Conservation (phyloP, 2,888 invertebrate species). For the Pogonocherus hispidulus region DNA sequence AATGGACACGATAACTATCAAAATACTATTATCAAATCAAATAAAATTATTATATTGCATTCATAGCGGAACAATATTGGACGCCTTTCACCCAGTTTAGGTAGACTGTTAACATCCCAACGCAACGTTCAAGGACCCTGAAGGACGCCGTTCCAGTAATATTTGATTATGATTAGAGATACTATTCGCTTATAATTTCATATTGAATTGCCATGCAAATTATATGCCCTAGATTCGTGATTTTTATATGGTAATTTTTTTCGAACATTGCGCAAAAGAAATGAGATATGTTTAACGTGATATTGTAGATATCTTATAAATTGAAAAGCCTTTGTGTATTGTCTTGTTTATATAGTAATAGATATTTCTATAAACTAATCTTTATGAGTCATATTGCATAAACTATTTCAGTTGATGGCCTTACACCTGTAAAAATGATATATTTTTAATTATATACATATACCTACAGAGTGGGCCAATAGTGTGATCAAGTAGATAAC, state of each 20-base stretch:
- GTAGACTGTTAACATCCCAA: neutral
- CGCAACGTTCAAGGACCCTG: neutral
- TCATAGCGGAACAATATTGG: neutral
- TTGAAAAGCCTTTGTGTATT: too few species aligned
- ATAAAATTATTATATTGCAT: too few species aligned
- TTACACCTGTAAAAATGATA: too few species aligned
- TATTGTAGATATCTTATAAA: too few species aligned
- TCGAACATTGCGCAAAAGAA: neutral
- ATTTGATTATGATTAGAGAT: too few species aligned
- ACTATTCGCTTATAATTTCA: neutral
- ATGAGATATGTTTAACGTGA: neutral
- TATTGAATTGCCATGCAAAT: neutral
- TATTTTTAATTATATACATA: too few species aligned
- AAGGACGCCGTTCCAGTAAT: neutral
- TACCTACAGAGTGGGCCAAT: too few species aligned
- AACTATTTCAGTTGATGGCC: too few species aligned
- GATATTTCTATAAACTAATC: too few species aligned
- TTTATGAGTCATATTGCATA: too few species aligned
- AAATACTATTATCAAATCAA: neutral
- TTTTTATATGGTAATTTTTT: neutral
- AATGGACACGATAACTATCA: neutral
- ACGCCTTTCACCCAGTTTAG: neutral
- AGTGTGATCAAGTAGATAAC: too few species aligned
- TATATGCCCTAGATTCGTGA: neutral
- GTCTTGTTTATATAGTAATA: too few species aligned